A percentile compares a stretch with the other conserved stretches of the same genome.
Conservation (phyloP, 92 coral and sea anemone genomes). For the Palythoa caribaeorum region DNA sequence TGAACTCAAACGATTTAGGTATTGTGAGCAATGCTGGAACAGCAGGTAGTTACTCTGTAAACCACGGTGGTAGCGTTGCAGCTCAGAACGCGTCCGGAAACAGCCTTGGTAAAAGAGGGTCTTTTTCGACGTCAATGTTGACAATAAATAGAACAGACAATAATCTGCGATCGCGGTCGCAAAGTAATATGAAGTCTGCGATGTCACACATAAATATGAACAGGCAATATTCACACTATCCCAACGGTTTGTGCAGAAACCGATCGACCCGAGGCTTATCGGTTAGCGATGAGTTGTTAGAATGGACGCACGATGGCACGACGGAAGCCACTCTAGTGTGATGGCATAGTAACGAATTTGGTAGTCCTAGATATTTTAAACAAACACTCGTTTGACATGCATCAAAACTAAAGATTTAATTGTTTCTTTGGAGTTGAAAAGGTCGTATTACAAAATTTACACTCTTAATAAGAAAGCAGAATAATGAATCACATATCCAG, state of each 20-base stretch:
- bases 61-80: slow-evolving; percentile 47
- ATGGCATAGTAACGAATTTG: neutral
- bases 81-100: slow-evolving; percentile 35
- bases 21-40: slow-evolving; percentile 80
- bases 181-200: slow-evolving; percentile 56
- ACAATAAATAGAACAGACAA: slow-evolving; percentile 46
- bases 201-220: slow-evolving; percentile 71
- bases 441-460: neutral
- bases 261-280: slow-evolving; percentile 66
- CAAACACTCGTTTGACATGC: neutral
- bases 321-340: slow-evolving; percentile 83
- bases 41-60: slow-evolving; percentile 84
- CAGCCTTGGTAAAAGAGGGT: slow-evolving; percentile 64
- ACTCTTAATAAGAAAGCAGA: neutral
- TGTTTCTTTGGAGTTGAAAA: neutral
- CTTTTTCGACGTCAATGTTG: slow-evolving; percentile 74
- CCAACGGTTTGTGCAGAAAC: slow-evolving; percentile 60
- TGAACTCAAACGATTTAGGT: slow-evolving; percentile 84
- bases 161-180: slow-evolving; percentile 24
- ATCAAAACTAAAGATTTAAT: neutral
- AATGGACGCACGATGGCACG: slow-evolving; percentile 73
- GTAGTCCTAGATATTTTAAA: neutral
- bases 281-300: slow-evolving; percentile 76
- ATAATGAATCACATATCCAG: neutral
- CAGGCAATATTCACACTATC: slow-evolving; percentile 64